Conservation (phyloP, 2,888 invertebrate genomes). For the Belgica antarctica region DNA sequence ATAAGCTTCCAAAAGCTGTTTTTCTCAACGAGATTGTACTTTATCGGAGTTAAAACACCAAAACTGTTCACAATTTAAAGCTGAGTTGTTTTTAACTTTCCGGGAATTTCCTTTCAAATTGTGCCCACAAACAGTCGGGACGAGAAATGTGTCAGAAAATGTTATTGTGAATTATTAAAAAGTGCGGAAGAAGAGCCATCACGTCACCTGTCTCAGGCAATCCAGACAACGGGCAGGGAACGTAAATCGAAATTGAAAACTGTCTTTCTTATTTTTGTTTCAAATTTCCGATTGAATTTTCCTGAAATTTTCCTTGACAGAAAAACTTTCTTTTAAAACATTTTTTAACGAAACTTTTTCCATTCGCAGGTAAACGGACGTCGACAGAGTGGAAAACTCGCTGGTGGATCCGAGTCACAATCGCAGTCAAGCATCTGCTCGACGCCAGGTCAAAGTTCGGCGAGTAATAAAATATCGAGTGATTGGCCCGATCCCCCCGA, state of each 20-base stretch:
- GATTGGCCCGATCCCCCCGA: slow-evolving; percentile 73
- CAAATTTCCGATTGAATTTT: background rate
- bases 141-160: background rate
- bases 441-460: slow-evolving; percentile 57
- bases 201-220: background rate
- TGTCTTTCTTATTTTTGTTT: slow-evolving; percentile 1
- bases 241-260: slow-evolving; percentile 15
- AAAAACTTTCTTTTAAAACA: background rate
- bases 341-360: background rate
- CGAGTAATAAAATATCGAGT: slow-evolving; percentile 45
- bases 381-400: slow-evolving; percentile 52
- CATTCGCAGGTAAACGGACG: slow-evolving; percentile 60
- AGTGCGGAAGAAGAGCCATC: background rate
- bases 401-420: slow-evolving; percentile 62
- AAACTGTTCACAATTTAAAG: too few relatives aligned
- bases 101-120: background rate
- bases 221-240: slow-evolving; percentile 12
- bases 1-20: too few relatives aligned
- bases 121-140: background rate
- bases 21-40: too few relatives aligned
- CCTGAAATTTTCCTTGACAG: background rate
- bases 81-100: too few relatives aligned
- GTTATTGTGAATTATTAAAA: background rate
- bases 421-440: slow-evolving; percentile 71
- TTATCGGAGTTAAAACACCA: too few relatives aligned